A percentile compares a stretch with the other conserved stretches of the same genome.
phyloP scores from a whole-genome alignment of 2,113 vertebrate genomes.

The Neoarius graeffei region DNA sequence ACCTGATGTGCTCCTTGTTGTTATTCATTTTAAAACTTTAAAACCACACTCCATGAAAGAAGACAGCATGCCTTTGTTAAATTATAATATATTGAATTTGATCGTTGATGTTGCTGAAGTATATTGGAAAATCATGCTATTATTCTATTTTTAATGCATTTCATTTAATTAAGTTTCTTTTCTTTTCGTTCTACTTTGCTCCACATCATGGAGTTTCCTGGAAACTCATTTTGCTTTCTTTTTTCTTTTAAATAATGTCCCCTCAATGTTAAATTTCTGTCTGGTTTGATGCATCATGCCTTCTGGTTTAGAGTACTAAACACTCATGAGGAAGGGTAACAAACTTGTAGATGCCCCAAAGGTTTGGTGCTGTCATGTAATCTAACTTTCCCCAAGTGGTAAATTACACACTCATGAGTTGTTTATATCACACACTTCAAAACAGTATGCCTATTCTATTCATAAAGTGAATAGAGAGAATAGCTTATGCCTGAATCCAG shows the following conservation, averaged over 20 bases:
- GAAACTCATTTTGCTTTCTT: not conserved
- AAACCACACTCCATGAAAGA: not conserved
- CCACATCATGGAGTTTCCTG: not conserved
- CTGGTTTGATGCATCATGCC: not conserved
- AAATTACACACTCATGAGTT: not conserved
- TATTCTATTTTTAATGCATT: not conserved
- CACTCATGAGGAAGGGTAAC: not conserved
- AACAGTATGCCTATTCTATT: not conserved
- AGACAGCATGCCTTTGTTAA: not conserved
- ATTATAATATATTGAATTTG: not conserved
- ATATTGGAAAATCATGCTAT: not conserved
- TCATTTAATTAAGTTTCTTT: not conserved
- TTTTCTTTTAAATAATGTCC: not conserved
- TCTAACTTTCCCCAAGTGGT: not conserved
- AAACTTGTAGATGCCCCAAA: not conserved
- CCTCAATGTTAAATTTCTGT: not conserved
- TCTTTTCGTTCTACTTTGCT: not conserved
- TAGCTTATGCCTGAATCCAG: not conserved
- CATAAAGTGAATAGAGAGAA: not conserved
- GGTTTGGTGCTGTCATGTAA: not conserved
- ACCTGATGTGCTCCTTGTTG: not conserved
- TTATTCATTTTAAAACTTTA: not conserved
- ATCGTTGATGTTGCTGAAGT: not conserved
- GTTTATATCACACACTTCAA: not conserved
- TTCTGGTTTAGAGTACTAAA: not conserved